These are phyloP conservation scores for Nycticebus coucang DNA, from an alignment of 2,113 vertebrate species.

Conservation along the genomic window DNA sequence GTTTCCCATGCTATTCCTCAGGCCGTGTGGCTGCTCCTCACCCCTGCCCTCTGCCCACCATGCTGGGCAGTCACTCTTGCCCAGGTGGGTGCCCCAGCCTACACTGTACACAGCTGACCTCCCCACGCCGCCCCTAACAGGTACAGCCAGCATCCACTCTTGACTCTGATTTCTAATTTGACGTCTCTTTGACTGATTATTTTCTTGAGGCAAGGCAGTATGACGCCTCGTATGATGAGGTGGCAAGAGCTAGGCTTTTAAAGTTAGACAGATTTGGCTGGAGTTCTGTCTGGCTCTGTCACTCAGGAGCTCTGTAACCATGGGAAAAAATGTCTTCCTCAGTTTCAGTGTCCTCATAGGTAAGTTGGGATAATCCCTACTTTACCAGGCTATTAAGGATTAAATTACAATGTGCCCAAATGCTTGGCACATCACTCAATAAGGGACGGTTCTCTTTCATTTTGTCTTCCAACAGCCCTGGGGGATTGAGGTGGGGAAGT, in stretches of 20 bases:
- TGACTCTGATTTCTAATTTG: not conserved
- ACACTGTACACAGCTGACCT: fast-evolving
- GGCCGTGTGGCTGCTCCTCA: not conserved
- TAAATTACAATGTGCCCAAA: not conserved
- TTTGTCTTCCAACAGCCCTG: not conserved
- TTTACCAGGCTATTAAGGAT: not conserved
- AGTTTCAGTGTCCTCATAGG: not conserved
- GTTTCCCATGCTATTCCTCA: not conserved
- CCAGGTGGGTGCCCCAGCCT: not conserved
- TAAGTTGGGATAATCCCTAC: not conserved
- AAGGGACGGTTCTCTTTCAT: not conserved
- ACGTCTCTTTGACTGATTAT: not conserved
- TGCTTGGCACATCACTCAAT: not conserved
- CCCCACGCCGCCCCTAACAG: not conserved
- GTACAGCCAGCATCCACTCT: not conserved
- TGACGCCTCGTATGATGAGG: not conserved
- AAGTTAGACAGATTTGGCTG: constrained; percentile 14
- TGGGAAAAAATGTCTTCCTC: not conserved
- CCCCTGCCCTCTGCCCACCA: fast-evolving
- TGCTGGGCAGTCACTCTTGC: fast-evolving
- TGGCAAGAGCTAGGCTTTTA: constrained; percentile 36
- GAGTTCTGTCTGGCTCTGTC: not conserved
- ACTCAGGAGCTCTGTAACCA: not conserved
- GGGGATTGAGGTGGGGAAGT: not conserved
- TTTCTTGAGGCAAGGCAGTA: not conserved